A percentile compares a stretch with the other conserved stretches of the same genome.
These are phyloP conservation scores for Tenthredo mesomela DNA, from an alignment of 2,888 invertebrate species.

Conservation along the genomic window DNA sequence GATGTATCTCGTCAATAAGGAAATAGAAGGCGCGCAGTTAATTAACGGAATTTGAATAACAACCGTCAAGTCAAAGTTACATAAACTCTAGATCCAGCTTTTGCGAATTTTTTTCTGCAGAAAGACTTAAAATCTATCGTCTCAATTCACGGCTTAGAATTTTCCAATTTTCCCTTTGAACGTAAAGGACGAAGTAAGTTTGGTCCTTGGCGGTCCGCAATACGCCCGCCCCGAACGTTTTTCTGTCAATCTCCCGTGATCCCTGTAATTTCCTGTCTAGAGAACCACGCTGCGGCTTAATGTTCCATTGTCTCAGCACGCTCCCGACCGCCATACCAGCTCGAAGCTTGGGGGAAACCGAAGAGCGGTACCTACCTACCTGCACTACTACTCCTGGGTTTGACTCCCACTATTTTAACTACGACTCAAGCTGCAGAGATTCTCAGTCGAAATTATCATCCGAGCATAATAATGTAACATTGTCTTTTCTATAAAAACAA, in stretches of 20 bases:
- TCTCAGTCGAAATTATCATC: slow-evolving; percentile 64
- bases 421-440: slow-evolving; percentile 65
- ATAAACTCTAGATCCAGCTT: not conserved
- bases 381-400: slow-evolving; percentile 69
- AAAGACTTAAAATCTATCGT: not conserved
- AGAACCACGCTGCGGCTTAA: slow-evolving; percentile 76
- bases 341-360: slow-evolving; percentile 46
- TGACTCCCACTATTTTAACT: slow-evolving; percentile 74
- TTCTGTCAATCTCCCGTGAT: slow-evolving; percentile 77
- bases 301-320: slow-evolving; percentile 76
- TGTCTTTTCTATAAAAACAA: not conserved
- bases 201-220: slow-evolving; percentile 53
- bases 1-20: not conserved
- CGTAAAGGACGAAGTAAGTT: slow-evolving; percentile 44
- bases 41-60: slow-evolving; percentile 21
- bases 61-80: not conserved
- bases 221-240: slow-evolving; percentile 70
- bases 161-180: not conserved
- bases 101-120: not conserved
- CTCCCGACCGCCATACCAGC: slow-evolving; percentile 52
- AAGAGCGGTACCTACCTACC: slow-evolving; percentile 59
- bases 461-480: no score
- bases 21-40: not conserved
- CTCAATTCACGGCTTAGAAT: not conserved
- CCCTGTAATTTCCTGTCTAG: slow-evolving; percentile 78